Base-by-base conservation (phyloP, 2,113 vertebrate genomes). In the Trematomus loennbergii region DNA sequence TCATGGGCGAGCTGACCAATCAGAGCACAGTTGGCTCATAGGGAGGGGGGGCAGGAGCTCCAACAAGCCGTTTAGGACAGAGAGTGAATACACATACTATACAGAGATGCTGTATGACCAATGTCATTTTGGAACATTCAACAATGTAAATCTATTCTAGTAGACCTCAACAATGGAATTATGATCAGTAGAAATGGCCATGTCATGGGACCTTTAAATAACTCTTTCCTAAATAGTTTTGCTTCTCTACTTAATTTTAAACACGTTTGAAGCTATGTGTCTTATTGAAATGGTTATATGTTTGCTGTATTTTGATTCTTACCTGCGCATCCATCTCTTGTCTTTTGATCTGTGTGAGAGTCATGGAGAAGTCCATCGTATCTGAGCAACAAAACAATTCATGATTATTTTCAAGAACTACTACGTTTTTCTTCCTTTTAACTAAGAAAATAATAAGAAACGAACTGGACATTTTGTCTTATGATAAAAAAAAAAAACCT, bases 311-410 rank as follows among this genome's bases (percentile, higher is more conserved):
- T 48, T 9, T 40, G 54, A n/a, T 1, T 72, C 89, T 81, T 87
- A 99, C 98, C 98, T 99, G 98, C 0, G 97, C 96, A 74, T 99
- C 97, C 98, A 99, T 99, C 91, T 99, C 98, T 71, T 99, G 97
- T 50, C 97, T 95, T 89, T 99, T 99, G 90, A 99, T 99, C 94
- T 99, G 98, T 0, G 96, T 99, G 73, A 99, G 95, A 0, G 97
- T 99, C 96, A 97, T 96, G 72, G 97, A 98, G 91, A 99, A 99
- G 89, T 99, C 96, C 97, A 99, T 98, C 7, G 92, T 97, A 58
- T 99, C 98, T 98, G 94, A 2, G 72, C 16, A 13, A 29, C 29
- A 16, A 72, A 54, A 72, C 20, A 60, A 53, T 65, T 18, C 2
- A n/a, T 4, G 12, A 40, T 40, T 40, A 40, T 40, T 40, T n/a